Percentiles rank a stretch among this genome's conserved stretches.
These are phyloP conservation scores for Grallaria varia DNA, from an alignment of 2,113 vertebrate genomes.

Conservation along the genomic window DNA sequence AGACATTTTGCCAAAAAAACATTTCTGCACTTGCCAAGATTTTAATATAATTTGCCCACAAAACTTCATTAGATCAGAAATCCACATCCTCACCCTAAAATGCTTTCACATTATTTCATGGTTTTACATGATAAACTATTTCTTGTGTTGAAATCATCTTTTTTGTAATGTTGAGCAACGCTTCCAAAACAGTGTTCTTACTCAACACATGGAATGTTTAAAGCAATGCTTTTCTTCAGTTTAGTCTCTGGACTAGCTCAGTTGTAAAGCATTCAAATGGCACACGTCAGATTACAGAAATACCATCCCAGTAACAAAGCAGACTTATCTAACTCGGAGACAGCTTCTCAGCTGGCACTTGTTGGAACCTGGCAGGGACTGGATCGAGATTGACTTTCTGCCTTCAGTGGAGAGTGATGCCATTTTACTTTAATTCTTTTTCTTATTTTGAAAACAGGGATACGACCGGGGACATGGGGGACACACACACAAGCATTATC, in stretches of 20 bases:
- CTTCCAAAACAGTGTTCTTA: background rate
- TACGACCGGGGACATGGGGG: background rate
- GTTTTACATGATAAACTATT: background rate
- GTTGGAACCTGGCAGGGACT: background rate
- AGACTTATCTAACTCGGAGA: background rate
- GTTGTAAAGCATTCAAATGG: background rate
- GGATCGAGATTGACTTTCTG: background rate
- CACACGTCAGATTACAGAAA: background rate
- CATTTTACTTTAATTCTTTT: background rate
- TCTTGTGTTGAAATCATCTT: background rate
- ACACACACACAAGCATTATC: background rate
- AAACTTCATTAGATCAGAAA: background rate
- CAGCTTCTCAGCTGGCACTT: slow-evolving; percentile 7
- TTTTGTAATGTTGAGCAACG: background rate
- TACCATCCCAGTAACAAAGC: background rate
- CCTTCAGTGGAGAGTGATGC: background rate
- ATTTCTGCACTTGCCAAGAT: background rate
- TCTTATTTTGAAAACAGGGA: background rate
- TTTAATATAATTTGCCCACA: background rate
- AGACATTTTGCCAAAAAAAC: background rate
- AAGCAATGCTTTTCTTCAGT: background rate
- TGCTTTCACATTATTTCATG: background rate
- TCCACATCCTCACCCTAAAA: background rate
- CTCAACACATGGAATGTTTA: background rate
- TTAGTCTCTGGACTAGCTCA: background rate